Conservation (phyloP, 1,140 invertebrate genomes). For the Pectinophora gossypiella region DNA sequence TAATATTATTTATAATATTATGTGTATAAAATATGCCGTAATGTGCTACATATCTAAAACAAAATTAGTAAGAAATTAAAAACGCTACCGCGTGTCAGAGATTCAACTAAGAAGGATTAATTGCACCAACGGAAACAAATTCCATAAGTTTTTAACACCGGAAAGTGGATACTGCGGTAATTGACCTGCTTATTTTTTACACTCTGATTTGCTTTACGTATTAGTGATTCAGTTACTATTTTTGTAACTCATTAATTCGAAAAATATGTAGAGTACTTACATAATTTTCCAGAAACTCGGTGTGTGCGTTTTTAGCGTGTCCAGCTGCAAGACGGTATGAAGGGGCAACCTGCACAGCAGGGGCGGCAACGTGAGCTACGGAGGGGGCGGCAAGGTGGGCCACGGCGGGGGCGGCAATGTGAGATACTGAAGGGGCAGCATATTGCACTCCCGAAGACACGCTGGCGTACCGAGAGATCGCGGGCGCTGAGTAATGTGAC, state of each 20-base stretch:
- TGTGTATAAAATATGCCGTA: conserved; percentile 16
- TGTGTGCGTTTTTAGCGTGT: conserved; percentile 73
- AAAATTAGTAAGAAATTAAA: no score
- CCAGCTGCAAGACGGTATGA: neutral
- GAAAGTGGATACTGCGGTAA: neutral
- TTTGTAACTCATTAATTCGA: no score
- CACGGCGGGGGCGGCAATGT: conserved; percentile 12
- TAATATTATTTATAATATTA: conserved; percentile 23
- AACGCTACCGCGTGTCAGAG: no score
- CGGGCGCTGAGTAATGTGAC: conserved; percentile 26
- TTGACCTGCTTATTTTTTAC: no score
- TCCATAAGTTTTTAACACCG: neutral
- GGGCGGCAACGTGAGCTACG: conserved; percentile 14
- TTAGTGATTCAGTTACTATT: no score
- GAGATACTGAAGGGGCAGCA: conserved; percentile 6
- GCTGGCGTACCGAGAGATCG: conserved; percentile 10
- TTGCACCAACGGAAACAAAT: neutral
- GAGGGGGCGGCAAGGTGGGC: conserved; percentile 18
- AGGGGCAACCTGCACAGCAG: conserved; percentile 3
- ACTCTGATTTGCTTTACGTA: no score
- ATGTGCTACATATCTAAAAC: conserved; percentile 14
- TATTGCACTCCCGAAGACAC: neutral
- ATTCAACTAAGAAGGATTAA: neutral
- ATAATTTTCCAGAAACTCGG: conserved; percentile 77
- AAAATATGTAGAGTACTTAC: no score